Percentiles rank a stretch among this genome's conserved stretches.
These are phyloP conservation scores for Clarias gariepinus DNA, from an alignment of 2,113 vertebrate species.

Conservation along the genomic window DNA sequence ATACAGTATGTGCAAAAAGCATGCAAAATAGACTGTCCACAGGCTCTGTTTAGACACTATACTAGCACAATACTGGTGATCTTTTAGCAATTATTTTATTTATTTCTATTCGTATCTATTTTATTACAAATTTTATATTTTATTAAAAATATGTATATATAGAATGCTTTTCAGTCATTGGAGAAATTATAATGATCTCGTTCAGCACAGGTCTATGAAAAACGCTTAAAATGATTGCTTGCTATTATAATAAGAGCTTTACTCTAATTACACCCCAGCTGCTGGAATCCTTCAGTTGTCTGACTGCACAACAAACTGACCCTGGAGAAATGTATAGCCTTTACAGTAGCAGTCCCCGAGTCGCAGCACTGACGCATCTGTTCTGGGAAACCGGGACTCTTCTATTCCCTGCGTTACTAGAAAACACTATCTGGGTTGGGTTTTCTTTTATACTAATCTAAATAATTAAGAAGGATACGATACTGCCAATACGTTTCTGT, in stretches of 20 bases:
- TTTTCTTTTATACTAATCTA: conserved; percentile 2
- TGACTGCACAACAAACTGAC: conserved; percentile 33
- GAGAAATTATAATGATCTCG: neutral
- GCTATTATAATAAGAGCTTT: conserved; percentile 7
- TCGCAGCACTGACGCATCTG: conserved; percentile 66
- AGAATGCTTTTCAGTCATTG: neutral
- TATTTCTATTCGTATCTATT: no score
- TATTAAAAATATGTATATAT: no score
- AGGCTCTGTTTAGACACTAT: neutral
- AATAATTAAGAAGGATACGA: neutral
- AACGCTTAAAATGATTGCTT: neutral
- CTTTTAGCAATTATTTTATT: no score
- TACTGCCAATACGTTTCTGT: neutral
- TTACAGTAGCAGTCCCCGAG: conserved; percentile 57
- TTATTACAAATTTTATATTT: no score
- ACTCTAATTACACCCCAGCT: conserved; percentile 19
- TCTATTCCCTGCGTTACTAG: conserved; percentile 43
- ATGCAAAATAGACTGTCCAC: neutral
- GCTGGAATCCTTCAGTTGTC: conserved; percentile 35
- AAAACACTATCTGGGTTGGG: conserved; percentile 26
- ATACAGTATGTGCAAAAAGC: neutral
- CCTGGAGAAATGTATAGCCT: conserved; percentile 37
- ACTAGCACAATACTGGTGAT: neutral
- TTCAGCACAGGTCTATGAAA: neutral
- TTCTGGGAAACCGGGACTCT: conserved; percentile 59